Evolutionary conservation across 2,797 vertebrate species (phyloP).

Genomic region (Pseudochaenichthys georgianus): DNA sequence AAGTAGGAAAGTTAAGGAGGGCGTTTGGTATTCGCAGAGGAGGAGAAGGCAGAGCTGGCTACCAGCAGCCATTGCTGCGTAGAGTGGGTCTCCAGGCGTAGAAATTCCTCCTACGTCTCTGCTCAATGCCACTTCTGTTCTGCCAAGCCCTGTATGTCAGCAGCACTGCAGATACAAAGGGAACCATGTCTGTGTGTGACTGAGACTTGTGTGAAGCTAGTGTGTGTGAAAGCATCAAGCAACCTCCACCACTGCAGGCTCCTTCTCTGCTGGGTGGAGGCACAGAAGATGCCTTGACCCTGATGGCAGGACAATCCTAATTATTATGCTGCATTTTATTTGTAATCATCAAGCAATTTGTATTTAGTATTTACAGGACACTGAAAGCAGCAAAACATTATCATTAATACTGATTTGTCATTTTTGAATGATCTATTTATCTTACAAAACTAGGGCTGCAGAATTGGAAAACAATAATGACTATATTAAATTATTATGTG

Average conservation of each 20-base stretch:
- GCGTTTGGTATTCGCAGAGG: constrained; percentile 70
- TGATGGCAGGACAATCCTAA: background rate
- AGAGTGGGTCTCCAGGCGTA: constrained; percentile 74
- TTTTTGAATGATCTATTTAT: no score
- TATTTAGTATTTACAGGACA: no score
- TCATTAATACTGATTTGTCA: no score
- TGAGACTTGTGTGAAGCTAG: constrained; percentile 64
- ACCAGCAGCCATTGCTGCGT: constrained; percentile 49
- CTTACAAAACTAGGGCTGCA: no score
- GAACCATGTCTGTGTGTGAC: constrained; percentile 75
- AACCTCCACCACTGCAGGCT: constrained; percentile 20
- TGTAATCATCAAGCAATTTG: background rate
- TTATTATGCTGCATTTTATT: constrained; percentile 8
- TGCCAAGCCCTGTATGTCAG: constrained; percentile 67
- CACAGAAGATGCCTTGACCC: constrained; percentile 18
- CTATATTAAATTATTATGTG: no score
- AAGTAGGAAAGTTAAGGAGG: constrained; percentile 65
- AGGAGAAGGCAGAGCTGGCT: constrained; percentile 56
- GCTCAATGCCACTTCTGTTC: constrained; percentile 86
- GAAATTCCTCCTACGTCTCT: constrained; percentile 81
- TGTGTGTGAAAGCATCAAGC: constrained; percentile 41
- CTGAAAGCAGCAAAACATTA: no score
- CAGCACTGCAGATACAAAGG: constrained; percentile 77
- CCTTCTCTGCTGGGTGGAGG: constrained; percentile 29
- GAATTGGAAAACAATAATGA: no score